phyloP scores from a whole-genome alignment of 2,113 vertebrate species.

The Eretmochelys imbricata region DNA sequence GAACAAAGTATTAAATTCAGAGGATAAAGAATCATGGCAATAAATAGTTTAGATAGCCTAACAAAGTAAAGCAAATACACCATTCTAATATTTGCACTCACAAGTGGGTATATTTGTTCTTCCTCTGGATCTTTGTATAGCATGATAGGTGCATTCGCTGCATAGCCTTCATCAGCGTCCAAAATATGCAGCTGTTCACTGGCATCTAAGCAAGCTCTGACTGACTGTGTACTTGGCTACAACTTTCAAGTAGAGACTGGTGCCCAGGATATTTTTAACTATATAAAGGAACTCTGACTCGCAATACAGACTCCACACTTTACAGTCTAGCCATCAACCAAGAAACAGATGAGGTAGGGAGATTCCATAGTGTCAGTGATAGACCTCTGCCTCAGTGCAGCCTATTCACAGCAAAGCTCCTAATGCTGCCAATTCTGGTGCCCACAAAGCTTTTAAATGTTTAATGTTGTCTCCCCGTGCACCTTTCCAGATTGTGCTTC shows the following conservation, averaged over 20 bases:
- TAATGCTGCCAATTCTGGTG: background rate
- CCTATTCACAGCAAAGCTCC: background rate
- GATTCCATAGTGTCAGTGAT: background rate
- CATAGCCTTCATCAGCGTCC: background rate
- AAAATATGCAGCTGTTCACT: slow-evolving; percentile 35
- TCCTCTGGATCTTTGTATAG: background rate
- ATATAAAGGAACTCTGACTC: background rate
- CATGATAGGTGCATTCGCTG: slow-evolving; percentile 21
- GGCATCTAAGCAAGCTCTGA: slow-evolving; percentile 25
- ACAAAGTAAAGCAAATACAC: background rate
- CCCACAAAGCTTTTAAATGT: fast-evolving
- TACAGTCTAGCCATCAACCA: background rate
- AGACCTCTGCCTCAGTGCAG: background rate
- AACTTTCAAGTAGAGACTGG: background rate
- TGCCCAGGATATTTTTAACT: slow-evolving; percentile 34
- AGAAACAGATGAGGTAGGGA: background rate
- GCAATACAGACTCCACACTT: background rate
- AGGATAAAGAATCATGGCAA: background rate
- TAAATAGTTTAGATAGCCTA: background rate
- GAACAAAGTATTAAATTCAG: background rate
- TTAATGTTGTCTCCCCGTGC: background rate
- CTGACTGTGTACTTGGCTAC: slow-evolving; percentile 15
- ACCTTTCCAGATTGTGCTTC: background rate
- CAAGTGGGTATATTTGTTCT: background rate
- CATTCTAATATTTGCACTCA: background rate